Percentiles rank a stretch among this genome's conserved stretches.
phyloP scores from a whole-genome alignment of 2,888 invertebrate species.

The Chymomyza amoena region DNA sequence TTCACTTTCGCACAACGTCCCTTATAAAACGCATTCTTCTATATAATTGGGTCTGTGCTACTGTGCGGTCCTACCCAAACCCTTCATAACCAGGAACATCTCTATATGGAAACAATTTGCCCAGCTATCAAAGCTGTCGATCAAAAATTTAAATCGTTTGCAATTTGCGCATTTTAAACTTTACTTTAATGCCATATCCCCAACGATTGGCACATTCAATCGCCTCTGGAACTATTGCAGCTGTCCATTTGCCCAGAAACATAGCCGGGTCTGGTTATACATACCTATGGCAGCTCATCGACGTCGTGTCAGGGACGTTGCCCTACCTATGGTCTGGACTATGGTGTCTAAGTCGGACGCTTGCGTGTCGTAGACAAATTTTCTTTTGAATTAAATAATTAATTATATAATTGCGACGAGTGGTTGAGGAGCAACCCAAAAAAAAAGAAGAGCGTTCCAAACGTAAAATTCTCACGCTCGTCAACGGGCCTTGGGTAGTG shows the following conservation, averaged over 20 bases:
- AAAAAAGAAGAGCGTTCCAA: slow-evolving; percentile 23
- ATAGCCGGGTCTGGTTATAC: slow-evolving; percentile 17
- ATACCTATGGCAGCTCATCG: not conserved
- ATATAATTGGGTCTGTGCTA: no score
- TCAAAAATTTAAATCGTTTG: not conserved
- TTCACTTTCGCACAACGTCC: no score
- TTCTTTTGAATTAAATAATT: slow-evolving; percentile 60
- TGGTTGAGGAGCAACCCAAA: not conserved
- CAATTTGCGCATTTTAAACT: not conserved
- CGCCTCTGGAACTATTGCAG: not conserved
- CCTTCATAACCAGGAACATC: no score
- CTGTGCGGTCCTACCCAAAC: no score
- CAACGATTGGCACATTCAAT: not conserved
- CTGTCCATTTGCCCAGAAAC: slow-evolving; percentile 33
- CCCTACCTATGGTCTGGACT: not conserved
- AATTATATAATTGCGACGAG: slow-evolving; percentile 60
- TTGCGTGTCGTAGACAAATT: slow-evolving; percentile 66
- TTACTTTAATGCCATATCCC: no score
- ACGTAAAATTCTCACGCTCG: slow-evolving; percentile 64
- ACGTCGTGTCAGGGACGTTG: not conserved
- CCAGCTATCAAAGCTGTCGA: no score
- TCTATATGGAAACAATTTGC: no score
- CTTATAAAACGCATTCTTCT: no score
- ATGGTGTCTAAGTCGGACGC: slow-evolving; percentile 23
- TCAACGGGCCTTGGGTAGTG: slow-evolving; percentile 17